Evolutionary conservation across 2,888 invertebrate genomes (phyloP), one percentile per base, ranked within the genome.

Genomic region (Drosophila ustulata): DNA sequence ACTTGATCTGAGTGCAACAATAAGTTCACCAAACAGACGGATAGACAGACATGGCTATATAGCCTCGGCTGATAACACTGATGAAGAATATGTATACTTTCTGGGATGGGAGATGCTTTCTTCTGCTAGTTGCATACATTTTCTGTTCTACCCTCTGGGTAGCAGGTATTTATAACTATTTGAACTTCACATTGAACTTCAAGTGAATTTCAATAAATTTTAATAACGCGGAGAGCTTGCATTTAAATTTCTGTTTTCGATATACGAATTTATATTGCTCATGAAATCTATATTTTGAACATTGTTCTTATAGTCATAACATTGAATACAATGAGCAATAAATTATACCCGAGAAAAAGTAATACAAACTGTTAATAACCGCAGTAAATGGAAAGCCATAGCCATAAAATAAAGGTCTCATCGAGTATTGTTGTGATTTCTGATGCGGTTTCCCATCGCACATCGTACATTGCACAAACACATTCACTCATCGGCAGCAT

Each of bases 361-460:
- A 63, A 51, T 62, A 50, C 32, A 63, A 77, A 56, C 56, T 56
- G 80, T 61, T 78, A 78, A 81, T 74, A 78, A 74, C 65, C 47
- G 78, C 62, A 58, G 64, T 66, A 87, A 81, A 88, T 88, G 82
- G 79, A 82, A 82, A 82, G 85, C 76, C 76, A 64, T 75, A 75
- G 66, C 66, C 52, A 56, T 67, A 70, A 85, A 71, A 68, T 58
- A 64, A 72, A 71, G 69, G 18, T 18, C 6, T 65, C 59, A 66
- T 56, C 65, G 66, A 70, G 58, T 18, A 30, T 45, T 63, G 32
- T 47, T 69, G 52, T 53, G 63, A 67, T 82, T 73, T 78, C 68
- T 67, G 69, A 55, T 75, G 73, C 87, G 83, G 84, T 81, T 81
- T 83, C 71, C 81, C 74, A 76, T 51, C 53, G 50, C 50, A 43